Conservation (phyloP, 2,797 vertebrate genomes). For the Myripristis jacobus region DNA sequence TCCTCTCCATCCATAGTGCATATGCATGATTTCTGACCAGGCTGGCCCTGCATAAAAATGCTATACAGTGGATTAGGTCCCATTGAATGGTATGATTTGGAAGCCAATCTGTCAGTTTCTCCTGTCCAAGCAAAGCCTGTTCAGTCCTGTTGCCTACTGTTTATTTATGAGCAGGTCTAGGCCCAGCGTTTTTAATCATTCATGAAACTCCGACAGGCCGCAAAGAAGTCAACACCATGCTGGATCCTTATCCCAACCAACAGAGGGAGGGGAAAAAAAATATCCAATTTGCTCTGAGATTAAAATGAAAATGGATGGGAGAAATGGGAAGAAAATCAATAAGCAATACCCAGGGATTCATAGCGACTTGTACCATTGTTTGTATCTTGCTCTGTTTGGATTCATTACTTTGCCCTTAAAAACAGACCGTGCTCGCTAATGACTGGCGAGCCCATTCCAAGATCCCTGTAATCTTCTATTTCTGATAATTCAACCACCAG, state of each 20-base stretch:
- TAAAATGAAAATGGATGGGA: slow-evolving; percentile 46
- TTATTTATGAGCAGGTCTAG: slow-evolving; percentile 85
- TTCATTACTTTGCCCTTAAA: slow-evolving; percentile 39
- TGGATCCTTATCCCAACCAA: slow-evolving; percentile 67
- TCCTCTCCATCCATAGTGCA: slow-evolving; percentile 37
- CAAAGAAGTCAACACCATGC: slow-evolving; percentile 78
- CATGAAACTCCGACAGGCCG: slow-evolving; percentile 80
- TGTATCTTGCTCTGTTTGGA: slow-evolving; percentile 28
- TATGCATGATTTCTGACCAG: slow-evolving; percentile 68
- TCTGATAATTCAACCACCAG: slow-evolving; percentile 51
- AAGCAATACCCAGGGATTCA: slow-evolving; percentile 32
- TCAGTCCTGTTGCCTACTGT: slow-evolving; percentile 80
- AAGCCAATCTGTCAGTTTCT: slow-evolving; percentile 75
- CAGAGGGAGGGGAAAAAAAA: slow-evolving; percentile 14
- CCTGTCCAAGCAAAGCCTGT: slow-evolving; percentile 73
- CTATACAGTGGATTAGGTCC: slow-evolving; percentile 72
- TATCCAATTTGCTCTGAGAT: slow-evolving; percentile 59
- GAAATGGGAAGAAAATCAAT: slow-evolving; percentile 50
- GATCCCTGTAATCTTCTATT: slow-evolving; percentile 45
- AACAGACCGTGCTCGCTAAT: slow-evolving; percentile 45
- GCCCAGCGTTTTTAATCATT: slow-evolving; percentile 84
- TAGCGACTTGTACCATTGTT: slow-evolving; percentile 3
- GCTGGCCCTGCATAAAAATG: slow-evolving; percentile 60
- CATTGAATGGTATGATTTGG: slow-evolving; percentile 79
- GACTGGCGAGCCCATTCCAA: slow-evolving; percentile 42